A percentile compares a stretch with the other conserved stretches of the same genome.
Conservation (phyloP, 2,113 vertebrate species). For the Triplophysa siluroides region DNA sequence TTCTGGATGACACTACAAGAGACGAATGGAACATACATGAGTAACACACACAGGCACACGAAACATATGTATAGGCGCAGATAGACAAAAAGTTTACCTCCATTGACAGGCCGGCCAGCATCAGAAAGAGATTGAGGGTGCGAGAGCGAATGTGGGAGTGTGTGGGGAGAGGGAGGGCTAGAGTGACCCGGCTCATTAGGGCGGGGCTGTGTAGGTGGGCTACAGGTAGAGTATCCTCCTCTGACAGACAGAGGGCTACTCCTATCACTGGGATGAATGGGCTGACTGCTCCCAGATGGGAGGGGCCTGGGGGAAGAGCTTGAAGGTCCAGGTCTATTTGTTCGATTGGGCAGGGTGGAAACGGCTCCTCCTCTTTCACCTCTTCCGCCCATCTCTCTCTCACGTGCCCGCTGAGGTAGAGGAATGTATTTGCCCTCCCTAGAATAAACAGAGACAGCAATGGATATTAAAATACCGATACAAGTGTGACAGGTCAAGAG, state of each 20-base stretch:
- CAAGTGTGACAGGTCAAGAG: background rate
- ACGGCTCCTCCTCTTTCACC: slow-evolving; percentile 70
- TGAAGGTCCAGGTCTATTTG: slow-evolving; percentile 67
- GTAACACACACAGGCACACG: background rate
- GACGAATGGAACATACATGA: background rate
- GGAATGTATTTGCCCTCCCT: slow-evolving; percentile 90
- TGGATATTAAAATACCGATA: background rate
- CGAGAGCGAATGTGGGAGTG: slow-evolving; percentile 68
- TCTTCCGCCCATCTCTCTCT: slow-evolving; percentile 76
- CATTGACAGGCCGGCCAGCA: slow-evolving; percentile 70
- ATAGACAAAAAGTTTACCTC: slow-evolving; percentile 61
- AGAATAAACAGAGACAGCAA: background rate
- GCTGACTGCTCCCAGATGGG: slow-evolving; percentile 57
- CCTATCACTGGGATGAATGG: slow-evolving; percentile 68
- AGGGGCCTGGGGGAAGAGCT: slow-evolving; percentile 63
- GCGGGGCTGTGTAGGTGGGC: slow-evolving; percentile 62
- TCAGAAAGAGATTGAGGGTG: slow-evolving; percentile 75
- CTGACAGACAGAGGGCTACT: slow-evolving; percentile 72
- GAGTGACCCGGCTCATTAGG: slow-evolving; percentile 39
- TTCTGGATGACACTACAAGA: slow-evolving; percentile 78
- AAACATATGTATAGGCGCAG: background rate
- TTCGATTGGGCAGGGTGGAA: slow-evolving; percentile 68
- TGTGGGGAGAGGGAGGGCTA: slow-evolving; percentile 63
- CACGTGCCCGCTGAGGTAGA: slow-evolving; percentile 84
- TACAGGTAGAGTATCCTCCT: slow-evolving; percentile 71